A percentile compares a stretch with the other conserved stretches of the same genome.
These are phyloP conservation scores for Dreissena polymorpha DNA, from an alignment of 1,140 invertebrate species.

Conservation along the genomic window DNA sequence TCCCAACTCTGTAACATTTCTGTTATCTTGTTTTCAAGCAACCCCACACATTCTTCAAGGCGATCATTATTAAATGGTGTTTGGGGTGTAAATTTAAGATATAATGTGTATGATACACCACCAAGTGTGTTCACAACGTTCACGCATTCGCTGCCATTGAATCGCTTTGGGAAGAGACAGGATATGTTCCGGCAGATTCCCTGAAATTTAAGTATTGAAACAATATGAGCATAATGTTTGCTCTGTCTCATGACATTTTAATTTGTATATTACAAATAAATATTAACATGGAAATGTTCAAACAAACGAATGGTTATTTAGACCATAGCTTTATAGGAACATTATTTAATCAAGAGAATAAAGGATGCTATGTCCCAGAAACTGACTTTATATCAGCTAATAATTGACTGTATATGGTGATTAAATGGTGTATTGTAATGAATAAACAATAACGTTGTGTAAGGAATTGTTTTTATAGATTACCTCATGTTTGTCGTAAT, in stretches of 20 bases:
- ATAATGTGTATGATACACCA: slow-evolving; percentile 14
- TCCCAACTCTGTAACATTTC: background rate
- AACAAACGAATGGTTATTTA: background rate
- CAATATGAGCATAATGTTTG: background rate
- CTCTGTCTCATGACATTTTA: background rate
- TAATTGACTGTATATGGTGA: no score
- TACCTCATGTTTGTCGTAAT: background rate
- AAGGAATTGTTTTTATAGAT: background rate
- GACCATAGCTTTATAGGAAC: background rate
- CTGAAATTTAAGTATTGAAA: slow-evolving; percentile 15
- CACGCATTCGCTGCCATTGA: slow-evolving; percentile 12
- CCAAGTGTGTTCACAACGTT: slow-evolving; percentile 2
- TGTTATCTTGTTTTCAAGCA: background rate
- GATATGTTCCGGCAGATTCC: slow-evolving; percentile 10
- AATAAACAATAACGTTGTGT: background rate
- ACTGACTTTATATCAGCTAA: no score
- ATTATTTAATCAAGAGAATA: background rate
- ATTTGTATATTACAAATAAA: background rate
- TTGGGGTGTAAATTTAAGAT: slow-evolving; percentile 14
- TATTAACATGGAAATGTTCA: background rate
- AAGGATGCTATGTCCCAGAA: background rate
- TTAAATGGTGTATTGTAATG: background rate
- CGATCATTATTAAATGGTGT: background rate
- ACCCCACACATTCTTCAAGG: background rate
- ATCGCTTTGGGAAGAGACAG: slow-evolving; percentile 23